Evolutionary conservation across 2,797 vertebrate species (phyloP), one percentile per base, ranked within the genome.

Genomic region (Lophura swinhoii): DNA sequence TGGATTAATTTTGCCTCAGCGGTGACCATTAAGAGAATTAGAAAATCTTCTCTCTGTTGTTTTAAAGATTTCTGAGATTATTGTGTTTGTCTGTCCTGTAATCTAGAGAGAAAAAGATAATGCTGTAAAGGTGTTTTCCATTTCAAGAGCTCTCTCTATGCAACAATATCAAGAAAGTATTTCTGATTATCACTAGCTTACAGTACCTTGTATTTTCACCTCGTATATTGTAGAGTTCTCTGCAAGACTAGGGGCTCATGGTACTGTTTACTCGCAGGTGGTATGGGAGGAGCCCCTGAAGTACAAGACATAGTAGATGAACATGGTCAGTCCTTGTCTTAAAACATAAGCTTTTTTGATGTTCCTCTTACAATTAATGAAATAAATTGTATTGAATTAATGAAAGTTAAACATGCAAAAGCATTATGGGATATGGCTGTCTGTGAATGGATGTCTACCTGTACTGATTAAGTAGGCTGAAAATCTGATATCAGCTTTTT

Each of bases 361-460:
- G 18, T 62, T 35, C 41, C 26, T 58, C n/a, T 72, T 84, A 43
- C 66, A 72, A 66, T 63, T 76, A 88, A 73, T 56, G 71, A 49
- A 60, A 90, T 44, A 18, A 44, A 44, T 44, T 44, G 43, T 44
- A 44, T 44, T 44, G 43, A 72, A 66, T 67, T 76, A 90, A 76
- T 56, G 71, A 53, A 60, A 90, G 53, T 18, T 68, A 53, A 64
- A n/a, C 12, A 43, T 21, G 31, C 26, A 72, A 69, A 87, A 80
- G 44, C 59, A 53, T 74, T 67, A 41, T 12, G 69, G 90, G 59
- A 48, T 51, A 74, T 0, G 1, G 4, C 23, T 94, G 83, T 94
- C 88, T 97, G 92, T 96, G 95, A 97, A 95, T 95, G 95, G 93
- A 87, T 97, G 93, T 95, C 91, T 95, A 95, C 87, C 84, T 81